These are phyloP conservation scores for Tetraodon nigroviridis DNA, from an alignment of 2,113 vertebrate species.

Conservation along the genomic window DNA sequence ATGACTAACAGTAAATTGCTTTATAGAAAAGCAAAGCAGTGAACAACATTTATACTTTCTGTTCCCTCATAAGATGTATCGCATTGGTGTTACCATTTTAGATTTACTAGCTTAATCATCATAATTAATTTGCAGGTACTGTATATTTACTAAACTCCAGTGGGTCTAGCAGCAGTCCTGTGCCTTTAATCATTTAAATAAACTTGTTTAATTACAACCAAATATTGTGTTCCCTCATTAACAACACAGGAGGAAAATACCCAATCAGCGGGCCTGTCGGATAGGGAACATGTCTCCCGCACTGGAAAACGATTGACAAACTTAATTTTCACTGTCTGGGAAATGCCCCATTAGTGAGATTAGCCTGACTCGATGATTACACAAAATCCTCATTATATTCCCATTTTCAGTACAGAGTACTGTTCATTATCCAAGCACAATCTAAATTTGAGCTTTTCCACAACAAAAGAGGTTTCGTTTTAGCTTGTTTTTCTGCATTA, in stretches of 20 bases:
- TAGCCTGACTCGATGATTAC: background rate
- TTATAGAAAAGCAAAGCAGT: too few species aligned
- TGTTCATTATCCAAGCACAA: background rate
- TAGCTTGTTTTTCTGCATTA: background rate
- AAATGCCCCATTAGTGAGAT: background rate
- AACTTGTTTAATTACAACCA: conserved; percentile 7
- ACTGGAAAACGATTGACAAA: background rate
- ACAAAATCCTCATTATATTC: conserved; percentile 2
- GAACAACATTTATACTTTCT: too few species aligned
- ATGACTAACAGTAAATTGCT: too few species aligned
- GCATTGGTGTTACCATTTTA: too few species aligned
- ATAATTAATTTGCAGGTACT: too few species aligned
- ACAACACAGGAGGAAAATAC: background rate
- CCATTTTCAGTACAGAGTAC: background rate
- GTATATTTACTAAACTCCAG: background rate
- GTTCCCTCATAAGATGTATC: too few species aligned
- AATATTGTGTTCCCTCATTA: conserved; percentile 4
- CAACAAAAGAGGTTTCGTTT: background rate
- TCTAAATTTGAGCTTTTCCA: background rate
- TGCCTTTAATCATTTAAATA: background rate
- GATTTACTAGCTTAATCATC: too few species aligned
- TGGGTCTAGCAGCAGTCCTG: too few species aligned
- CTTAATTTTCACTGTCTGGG: conserved; percentile 7
- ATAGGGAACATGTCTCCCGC: background rate
- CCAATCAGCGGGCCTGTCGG: background rate